Percentiles rank a stretch among this genome's conserved stretches.
These are phyloP conservation scores for Scleropages formosus DNA, from an alignment of 2,797 vertebrate species.

Conservation along the genomic window DNA sequence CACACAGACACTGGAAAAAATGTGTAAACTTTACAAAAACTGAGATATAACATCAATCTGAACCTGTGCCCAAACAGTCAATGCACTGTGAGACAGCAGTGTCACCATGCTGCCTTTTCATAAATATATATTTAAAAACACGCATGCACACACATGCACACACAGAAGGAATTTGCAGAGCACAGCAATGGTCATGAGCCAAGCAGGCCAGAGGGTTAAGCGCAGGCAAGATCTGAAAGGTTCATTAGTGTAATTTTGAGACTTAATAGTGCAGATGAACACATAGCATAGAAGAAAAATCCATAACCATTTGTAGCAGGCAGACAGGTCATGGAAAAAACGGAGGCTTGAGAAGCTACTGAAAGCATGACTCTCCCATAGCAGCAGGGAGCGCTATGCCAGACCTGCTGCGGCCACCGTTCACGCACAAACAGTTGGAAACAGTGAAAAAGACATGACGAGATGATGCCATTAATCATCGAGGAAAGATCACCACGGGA, in stretches of 20 bases:
- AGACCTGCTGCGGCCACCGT: constrained; percentile 13
- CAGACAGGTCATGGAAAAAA: constrained; percentile 28
- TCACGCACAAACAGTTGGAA: constrained; percentile 34
- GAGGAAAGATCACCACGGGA: constrained; percentile 33
- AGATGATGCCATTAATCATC: constrained; percentile 36
- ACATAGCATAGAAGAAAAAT: constrained; percentile 16
- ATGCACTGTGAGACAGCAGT: too few relatives aligned
- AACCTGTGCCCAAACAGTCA: too few relatives aligned
- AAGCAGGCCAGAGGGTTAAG: too few relatives aligned
- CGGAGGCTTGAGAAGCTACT: constrained; percentile 7
- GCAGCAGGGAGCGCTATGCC: constrained; percentile 13
- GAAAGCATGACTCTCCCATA: constrained; percentile 23
- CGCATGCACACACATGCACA: too few relatives aligned
- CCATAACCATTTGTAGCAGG: constrained; percentile 22
- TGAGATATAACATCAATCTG: too few relatives aligned
- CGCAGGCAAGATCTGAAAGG: background rate
- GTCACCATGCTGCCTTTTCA: too few relatives aligned
- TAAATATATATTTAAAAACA: too few relatives aligned
- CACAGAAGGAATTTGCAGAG: too few relatives aligned
- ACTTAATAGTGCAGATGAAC: constrained; percentile 16
- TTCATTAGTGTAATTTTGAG: constrained; percentile 13
- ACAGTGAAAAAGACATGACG: constrained; percentile 29
- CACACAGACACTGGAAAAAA: too few relatives aligned
- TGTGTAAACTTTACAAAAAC: too few relatives aligned
- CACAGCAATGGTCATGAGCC: too few relatives aligned